A percentile compares a stretch with the other conserved stretches of the same genome.
phyloP scores from a whole-genome alignment of 1,140 invertebrate species.

The Dendroctonus valens region DNA sequence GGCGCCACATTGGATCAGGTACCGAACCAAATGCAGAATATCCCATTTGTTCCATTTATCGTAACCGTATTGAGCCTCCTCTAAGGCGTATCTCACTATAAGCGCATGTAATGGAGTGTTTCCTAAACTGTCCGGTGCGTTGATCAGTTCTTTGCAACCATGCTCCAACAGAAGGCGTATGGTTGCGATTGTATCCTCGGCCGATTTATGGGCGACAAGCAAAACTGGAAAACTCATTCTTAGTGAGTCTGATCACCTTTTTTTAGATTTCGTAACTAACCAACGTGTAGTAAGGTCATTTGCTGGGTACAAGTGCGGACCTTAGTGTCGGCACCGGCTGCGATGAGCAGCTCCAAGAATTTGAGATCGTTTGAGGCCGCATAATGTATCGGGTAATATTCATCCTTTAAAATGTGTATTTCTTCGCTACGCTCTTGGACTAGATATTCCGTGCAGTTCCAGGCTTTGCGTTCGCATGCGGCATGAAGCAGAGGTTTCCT shows the following conservation, averaged over 20 bases:
- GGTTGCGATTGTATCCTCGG: slow-evolving; percentile 67
- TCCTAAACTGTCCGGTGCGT: slow-evolving; percentile 68
- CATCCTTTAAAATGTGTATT: slow-evolving; percentile 72
- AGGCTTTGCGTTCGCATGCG: slow-evolving; percentile 68
- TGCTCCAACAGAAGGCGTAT: slow-evolving; percentile 65
- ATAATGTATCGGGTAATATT: slow-evolving; percentile 75
- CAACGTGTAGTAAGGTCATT: slow-evolving; percentile 69
- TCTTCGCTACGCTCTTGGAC: slow-evolving; percentile 65
- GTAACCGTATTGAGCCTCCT: slow-evolving; percentile 68
- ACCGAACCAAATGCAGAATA: slow-evolving; percentile 64
- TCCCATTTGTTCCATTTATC: slow-evolving; percentile 74
- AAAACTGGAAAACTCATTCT: slow-evolving; percentile 51
- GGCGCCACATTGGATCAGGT: slow-evolving; percentile 64
- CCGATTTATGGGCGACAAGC: slow-evolving; percentile 63
- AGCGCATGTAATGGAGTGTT: slow-evolving; percentile 65
- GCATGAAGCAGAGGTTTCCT: slow-evolving; percentile 62
- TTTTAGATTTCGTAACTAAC: slow-evolving; percentile 42
- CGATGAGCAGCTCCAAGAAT: slow-evolving; percentile 66
- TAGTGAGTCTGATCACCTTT: background rate
- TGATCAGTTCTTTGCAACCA: slow-evolving; percentile 69
- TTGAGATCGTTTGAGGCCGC: slow-evolving; percentile 66
- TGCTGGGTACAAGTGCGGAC: slow-evolving; percentile 71
- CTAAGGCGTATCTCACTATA: slow-evolving; percentile 69
- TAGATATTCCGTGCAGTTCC: slow-evolving; percentile 68
- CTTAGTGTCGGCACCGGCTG: slow-evolving; percentile 63